Base-by-base conservation (phyloP, 2,797 vertebrate genomes). In the Hydrocynus forskahlii region DNA sequence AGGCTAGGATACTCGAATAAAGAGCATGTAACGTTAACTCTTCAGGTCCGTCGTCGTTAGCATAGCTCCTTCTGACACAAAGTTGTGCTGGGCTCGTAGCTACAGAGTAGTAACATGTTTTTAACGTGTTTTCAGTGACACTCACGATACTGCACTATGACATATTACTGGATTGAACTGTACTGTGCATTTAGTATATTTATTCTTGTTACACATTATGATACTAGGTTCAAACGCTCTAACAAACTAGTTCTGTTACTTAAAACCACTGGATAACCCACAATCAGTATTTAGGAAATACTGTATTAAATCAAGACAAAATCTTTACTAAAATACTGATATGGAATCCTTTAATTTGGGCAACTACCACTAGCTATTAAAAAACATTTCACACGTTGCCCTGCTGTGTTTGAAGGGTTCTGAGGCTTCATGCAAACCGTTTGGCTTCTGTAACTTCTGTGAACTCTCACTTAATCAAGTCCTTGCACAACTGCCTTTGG, bases 281-380 rank as follows among this genome's bases (percentile, higher is more conserved):
- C 79, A 85, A 66, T 79, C 68, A 48, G 38, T 76, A 57, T 79
- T 81, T 68, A 78, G 25, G 13, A 25, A 62, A 62, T 21, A 29
- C 29, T 29, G 29, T 29, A 3, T 29, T 29, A 29, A 29, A 29
- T 3, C 29, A 29, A 29, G 29, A 29, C 29, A 3, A 29, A 29
- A 29, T 29, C 29, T 29, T 29, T 29, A 29, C 29, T 29, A 29
- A 29, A 29, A 29, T 29, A 29, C 35, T 35, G 35, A 35, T 35
- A 35, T 35, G 35, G 35, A 35, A 35, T 35, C 35, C 35, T 35
- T 35, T 35, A 2, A 35, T 35, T 35, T 35, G 35, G 35, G 35
- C 35, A 35, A 5, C 35, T 35, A 35, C 35, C 35, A 35, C 35
- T 2, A 35, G 35, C 35, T 5, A 35, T 35, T n/a, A n/a, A 35